Conservation (phyloP, 2,888 invertebrate species). For the Caradrina kadenii region DNA sequence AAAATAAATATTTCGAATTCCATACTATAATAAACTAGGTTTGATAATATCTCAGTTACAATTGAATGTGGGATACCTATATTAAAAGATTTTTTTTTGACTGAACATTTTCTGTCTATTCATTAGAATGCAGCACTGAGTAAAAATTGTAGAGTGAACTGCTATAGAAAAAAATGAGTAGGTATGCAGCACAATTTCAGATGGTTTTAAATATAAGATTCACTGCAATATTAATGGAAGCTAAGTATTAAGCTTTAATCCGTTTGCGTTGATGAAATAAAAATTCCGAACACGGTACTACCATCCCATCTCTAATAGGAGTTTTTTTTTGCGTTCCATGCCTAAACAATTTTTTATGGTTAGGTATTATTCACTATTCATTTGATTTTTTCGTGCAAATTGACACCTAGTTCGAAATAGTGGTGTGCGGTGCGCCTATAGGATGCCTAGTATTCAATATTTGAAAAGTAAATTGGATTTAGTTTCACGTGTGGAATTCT, state of each 20-base stretch:
- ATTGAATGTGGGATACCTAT: too few species aligned
- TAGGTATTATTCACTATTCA: too few species aligned
- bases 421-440: conserved; percentile 4
- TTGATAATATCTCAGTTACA: too few species aligned
- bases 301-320: conserved; percentile 1
- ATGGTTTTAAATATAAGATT: neutral
- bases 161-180: neutral
- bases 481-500: conserved; percentile 28
- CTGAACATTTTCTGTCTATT: neutral
- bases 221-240: neutral
- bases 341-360: neutral
- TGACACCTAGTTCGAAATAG: conserved; percentile 17
- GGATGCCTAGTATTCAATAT: conserved; percentile 22
- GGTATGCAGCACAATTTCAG: neutral
- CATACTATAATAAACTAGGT: too few species aligned
- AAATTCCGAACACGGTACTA: neutral
- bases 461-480: conserved; percentile 31
- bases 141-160: neutral
- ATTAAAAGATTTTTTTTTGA: too few species aligned
- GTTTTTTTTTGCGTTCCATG: conserved; percentile 8
- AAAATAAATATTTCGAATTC: too few species aligned
- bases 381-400: conserved; percentile 36
- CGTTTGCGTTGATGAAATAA: neutral
- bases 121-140: neutral
- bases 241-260: conserved; percentile 5